phyloP scores from a whole-genome alignment of 2,113 vertebrate species.

The Budorcas taxicolor region DNA sequence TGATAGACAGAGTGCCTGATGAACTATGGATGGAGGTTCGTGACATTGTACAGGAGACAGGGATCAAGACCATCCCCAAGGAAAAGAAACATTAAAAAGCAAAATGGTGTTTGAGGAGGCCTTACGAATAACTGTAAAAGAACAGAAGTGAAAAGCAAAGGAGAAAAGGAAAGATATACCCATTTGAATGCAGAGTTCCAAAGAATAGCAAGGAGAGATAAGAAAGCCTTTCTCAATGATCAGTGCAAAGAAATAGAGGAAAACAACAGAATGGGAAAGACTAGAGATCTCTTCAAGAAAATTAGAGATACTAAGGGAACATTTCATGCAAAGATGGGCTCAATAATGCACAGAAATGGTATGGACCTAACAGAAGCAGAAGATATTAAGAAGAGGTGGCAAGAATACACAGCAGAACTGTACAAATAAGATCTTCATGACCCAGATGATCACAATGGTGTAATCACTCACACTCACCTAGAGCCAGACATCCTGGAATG shows the following conservation, averaged over 20 bases:
- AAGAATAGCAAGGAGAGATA: background rate
- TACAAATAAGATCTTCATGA: fast-evolving
- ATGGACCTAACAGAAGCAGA: background rate
- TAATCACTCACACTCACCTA: no score
- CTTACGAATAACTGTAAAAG: background rate
- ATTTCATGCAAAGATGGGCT: background rate
- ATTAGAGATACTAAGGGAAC: background rate
- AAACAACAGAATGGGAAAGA: background rate
- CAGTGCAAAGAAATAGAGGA: background rate
- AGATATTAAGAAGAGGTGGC: background rate
- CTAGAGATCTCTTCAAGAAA: background rate
- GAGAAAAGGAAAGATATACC: background rate
- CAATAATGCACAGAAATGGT: background rate
- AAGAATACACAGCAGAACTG: background rate
- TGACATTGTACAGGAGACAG: background rate
- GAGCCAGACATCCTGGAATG: background rate
- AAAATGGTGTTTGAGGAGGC: background rate
- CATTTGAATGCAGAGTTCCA: background rate
- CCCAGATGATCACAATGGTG: background rate
- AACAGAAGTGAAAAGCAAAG: background rate
- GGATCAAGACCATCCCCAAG: background rate
- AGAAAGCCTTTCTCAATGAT: background rate
- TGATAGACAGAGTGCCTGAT: background rate
- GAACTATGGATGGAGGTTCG: fast-evolving
- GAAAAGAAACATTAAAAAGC: background rate